Evolutionary conservation across 2,888 invertebrate species (phyloP).

Genomic region (Himalopsyche tibetana): DNA sequence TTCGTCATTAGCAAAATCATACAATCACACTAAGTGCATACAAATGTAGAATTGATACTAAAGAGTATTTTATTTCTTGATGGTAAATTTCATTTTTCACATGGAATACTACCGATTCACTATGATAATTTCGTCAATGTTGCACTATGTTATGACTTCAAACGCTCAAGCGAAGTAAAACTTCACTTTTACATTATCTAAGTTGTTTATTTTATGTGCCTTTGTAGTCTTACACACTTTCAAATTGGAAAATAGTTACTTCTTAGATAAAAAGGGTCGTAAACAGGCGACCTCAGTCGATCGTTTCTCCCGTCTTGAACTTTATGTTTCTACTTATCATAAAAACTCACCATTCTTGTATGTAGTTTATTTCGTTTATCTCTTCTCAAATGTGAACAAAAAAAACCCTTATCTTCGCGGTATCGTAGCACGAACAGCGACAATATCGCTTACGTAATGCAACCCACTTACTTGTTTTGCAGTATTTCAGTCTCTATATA

Average conservation of each 20-base stretch:
- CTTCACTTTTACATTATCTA: neutral
- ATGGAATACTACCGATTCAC: too few species aligned
- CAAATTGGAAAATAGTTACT: conserved; percentile 19
- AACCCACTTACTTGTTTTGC: too few species aligned
- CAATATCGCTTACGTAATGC: too few species aligned
- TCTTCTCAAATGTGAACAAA: neutral
- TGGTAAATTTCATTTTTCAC: too few species aligned
- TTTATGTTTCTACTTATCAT: neutral
- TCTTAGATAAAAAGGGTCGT: conserved; percentile 10
- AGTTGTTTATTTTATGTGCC: neutral
- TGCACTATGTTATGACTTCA: too few species aligned
- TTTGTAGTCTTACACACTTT: neutral
- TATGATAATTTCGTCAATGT: too few species aligned
- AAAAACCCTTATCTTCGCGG: neutral
- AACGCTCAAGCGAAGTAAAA: too few species aligned
- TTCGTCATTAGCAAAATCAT: too few species aligned
- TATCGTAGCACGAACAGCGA: neutral
- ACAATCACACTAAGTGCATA: too few species aligned
- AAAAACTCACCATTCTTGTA: conserved; percentile 17
- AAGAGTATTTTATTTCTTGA: too few species aligned
- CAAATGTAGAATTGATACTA: too few species aligned
- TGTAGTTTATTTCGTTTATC: conserved; percentile 5
- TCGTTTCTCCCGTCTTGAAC: neutral
- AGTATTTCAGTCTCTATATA: too few species aligned
- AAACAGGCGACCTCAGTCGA: neutral